Base-by-base conservation (phyloP, 2,113 vertebrate genomes). In the Phoxinus phoxinus region DNA sequence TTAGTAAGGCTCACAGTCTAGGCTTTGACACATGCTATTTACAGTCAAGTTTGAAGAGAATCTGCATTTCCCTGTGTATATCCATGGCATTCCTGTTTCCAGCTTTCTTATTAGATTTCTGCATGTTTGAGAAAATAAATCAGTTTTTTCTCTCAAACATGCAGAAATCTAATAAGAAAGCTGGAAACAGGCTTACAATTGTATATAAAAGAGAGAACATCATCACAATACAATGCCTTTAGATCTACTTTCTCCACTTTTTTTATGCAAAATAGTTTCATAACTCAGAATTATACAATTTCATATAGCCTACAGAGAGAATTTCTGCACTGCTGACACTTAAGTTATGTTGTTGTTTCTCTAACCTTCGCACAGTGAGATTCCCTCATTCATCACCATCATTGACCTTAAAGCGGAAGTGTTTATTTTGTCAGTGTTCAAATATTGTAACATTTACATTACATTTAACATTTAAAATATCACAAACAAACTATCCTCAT, bases 141-240 rank as follows among this genome's bases (percentile, higher is more conserved):
- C n/a, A n/a, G n/a, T n/a, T n/a, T n/a, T n/a, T n/a, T n/a, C n/a
- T n/a, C 41, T 74, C 56, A 61, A 72, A 72, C 73, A 83, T 56
- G 37, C 59, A 74, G 41, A 67, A 84, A 84, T 56, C 25, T 84
- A 59, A 87, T 78, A 63, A 87, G 51, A 56, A 35, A 15, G 44
- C 15, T 44, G 2, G 41, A 65, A 32, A 25, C 21, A 35, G 83
- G 73, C 44, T 32, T 76, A 11, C 30, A 78, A 23, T 23, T 61
- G 72, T 35, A 17, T 27, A 74, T 74, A 15, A 51, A 12, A 41
- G 17, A 59, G 1, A 19, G 27, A 81, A 41, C 37, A 41, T 25
- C 4, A 74, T 48, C 61, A 67, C 41, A 46, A 69, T 44, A 69
- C 48, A 46, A 74, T 27, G n/a, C 27, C 15, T 67, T 67, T 32